These are phyloP conservation scores for Magallana ariakensis DNA, from an alignment of 1,140 invertebrate species.

Conservation along the genomic window DNA sequence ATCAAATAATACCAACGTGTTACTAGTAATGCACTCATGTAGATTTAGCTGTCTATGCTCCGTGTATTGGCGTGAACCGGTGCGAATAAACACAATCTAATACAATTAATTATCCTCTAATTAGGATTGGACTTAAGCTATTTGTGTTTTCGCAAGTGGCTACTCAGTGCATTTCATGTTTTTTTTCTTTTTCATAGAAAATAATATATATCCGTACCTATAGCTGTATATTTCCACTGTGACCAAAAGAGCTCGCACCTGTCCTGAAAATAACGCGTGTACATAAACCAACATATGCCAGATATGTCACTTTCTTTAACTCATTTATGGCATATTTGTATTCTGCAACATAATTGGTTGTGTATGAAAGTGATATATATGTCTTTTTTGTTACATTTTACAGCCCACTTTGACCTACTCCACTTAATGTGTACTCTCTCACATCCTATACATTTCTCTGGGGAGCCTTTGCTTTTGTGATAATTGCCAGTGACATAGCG, in stretches of 20 bases:
- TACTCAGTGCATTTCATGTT: conserved; percentile 23
- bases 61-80: conserved; percentile 6
- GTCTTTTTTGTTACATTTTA: conserved; percentile 8
- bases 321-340: conserved; percentile 24
- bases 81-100: conserved; percentile 15
- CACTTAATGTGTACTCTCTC: background rate
- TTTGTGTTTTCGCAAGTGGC: conserved; percentile 1
- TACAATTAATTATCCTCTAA: conserved; percentile 27
- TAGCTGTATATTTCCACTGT: background rate
- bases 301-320: conserved; percentile 11
- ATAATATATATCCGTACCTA: background rate
- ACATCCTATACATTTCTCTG: background rate
- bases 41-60: background rate
- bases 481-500: background rate
- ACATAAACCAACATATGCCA: background rate
- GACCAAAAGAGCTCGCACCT: conserved; percentile 11
- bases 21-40: conserved; percentile 9
- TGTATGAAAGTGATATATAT: conserved; percentile 18
- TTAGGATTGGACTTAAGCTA: conserved; percentile 24
- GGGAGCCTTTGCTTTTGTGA: background rate
- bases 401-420: conserved; percentile 4
- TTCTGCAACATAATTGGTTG: conserved; percentile 13
- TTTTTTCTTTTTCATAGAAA: background rate
- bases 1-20: conserved; percentile 27
- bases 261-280: background rate